Percentiles rank a stretch among this genome's conserved stretches.
phyloP scores from a whole-genome alignment of 2,888 invertebrate genomes.

The Eilema caniola region DNA sequence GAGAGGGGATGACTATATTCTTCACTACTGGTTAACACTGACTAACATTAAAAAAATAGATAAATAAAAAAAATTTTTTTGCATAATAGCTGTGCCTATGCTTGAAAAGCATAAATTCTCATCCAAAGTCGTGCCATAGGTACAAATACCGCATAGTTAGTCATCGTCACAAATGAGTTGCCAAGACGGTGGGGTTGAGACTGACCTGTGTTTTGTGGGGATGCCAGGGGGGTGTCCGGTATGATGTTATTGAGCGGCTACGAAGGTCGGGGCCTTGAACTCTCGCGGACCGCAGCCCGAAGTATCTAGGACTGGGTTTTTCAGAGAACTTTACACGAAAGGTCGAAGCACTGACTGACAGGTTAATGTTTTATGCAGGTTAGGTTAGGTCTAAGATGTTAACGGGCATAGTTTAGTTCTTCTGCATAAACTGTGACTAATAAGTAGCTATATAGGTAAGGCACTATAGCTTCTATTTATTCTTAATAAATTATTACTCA shows the following conservation, averaged over 20 bases:
- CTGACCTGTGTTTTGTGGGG: slow-evolving; percentile 47
- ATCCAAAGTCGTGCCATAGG: neutral
- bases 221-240: slow-evolving; percentile 84
- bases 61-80: no score
- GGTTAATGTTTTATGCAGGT: slow-evolving; percentile 59
- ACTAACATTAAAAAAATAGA: no score
- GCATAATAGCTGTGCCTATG: neutral
- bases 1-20: no score
- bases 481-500: no score
- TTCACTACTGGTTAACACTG: no score
- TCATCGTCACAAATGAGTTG: slow-evolving; percentile 50
- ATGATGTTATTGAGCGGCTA: slow-evolving; percentile 93
- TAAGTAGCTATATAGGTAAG: no score
- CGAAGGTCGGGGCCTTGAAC: slow-evolving; percentile 97
- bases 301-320: slow-evolving; percentile 61
- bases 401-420: slow-evolving; percentile 27
- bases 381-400: slow-evolving; percentile 28
- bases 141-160: slow-evolving; percentile 57
- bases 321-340: slow-evolving; percentile 56
- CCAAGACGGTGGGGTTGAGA: slow-evolving; percentile 44
- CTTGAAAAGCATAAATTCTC: neutral
- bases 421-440: neutral
- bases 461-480: no score
- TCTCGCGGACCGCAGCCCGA: slow-evolving; percentile 65
- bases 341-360: slow-evolving; percentile 60